Percentiles rank a stretch among this genome's conserved stretches.
Evolutionary conservation across 2,888 invertebrate species (phyloP).

Genomic region (Hypercompe scribonia): DNA sequence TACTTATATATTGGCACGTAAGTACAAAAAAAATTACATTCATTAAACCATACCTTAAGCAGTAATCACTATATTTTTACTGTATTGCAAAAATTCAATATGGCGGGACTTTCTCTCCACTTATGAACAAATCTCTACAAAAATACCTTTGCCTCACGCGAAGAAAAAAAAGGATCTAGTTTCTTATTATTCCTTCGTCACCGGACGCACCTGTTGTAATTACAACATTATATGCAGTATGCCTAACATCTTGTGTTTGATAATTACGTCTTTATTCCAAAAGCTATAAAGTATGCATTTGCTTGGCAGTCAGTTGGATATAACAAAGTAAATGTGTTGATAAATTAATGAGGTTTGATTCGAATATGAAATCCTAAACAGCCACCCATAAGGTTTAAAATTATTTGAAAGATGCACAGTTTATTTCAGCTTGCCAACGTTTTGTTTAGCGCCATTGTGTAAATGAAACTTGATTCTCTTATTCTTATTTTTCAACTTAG

Average conservation of each 20-base stretch:
- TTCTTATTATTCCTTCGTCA: slow-evolving; percentile 36
- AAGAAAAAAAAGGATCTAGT: slow-evolving; percentile 41
- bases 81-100: slow-evolving; percentile 15
- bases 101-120: slow-evolving; percentile 24
- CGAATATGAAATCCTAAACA: slow-evolving; percentile 15
- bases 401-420: slow-evolving; percentile 9
- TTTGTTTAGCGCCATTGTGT: slow-evolving; percentile 41
- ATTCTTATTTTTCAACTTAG: slow-evolving; percentile 32
- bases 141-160: slow-evolving; percentile 36
- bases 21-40: too few relatives aligned
- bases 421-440: slow-evolving; percentile 17
- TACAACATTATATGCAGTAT: slow-evolving; percentile 24
- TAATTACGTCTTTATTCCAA: slow-evolving; percentile 1
- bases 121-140: slow-evolving; percentile 18
- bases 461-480: slow-evolving; percentile 47
- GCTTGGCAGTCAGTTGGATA: neutral
- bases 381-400: neutral
- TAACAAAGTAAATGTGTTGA: slow-evolving; percentile 17
- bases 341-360: slow-evolving; percentile 21
- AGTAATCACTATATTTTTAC: neutral
- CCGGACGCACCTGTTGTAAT: slow-evolving; percentile 48
- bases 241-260: neutral
- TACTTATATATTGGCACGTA: too few relatives aligned
- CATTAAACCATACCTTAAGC: neutral
- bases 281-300: neutral